Percentiles rank a stretch among this genome's conserved stretches.
These are phyloP conservation scores for Microtus ochrogaster DNA, from an alignment of 2,113 vertebrate species.

Conservation along the genomic window DNA sequence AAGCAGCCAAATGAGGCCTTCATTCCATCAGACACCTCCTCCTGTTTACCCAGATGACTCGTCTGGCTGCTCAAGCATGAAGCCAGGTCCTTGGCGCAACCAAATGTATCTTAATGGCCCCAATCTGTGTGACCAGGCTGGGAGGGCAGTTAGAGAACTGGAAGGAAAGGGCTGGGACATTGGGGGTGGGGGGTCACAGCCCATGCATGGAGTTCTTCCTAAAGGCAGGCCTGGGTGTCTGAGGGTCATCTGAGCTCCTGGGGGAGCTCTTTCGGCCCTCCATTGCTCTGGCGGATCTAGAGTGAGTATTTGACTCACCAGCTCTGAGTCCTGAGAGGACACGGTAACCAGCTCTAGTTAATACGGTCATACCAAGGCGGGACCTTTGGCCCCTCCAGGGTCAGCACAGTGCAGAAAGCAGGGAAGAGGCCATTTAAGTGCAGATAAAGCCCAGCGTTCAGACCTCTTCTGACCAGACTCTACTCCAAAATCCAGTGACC, in stretches of 20 bases:
- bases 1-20: not conserved
- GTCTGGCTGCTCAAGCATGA: slow-evolving; percentile 51
- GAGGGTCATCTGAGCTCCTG: not conserved
- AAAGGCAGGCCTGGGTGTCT: not conserved
- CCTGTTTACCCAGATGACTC: slow-evolving; percentile 41
- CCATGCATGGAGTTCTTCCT: not conserved
- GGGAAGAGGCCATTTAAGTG: not conserved
- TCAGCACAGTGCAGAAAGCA: not conserved
- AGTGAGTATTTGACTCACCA: not conserved
- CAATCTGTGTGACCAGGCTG: not conserved
- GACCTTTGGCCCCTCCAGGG: not conserved
- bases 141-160: not conserved
- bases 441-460: not conserved
- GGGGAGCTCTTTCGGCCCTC: accelerated
- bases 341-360: not conserved
- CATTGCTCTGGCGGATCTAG: not conserved
- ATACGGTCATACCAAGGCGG: not conserved
- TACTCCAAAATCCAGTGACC: not conserved
- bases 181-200: not conserved
- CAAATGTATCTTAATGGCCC: slow-evolving; percentile 3
- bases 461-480: not conserved
- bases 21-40: slow-evolving; percentile 28
- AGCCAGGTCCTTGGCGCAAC: not conserved
- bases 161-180: not conserved
- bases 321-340: not conserved